Evolutionary conservation across 2,888 invertebrate genomes (phyloP), one percentile per base, ranked within the genome.

Genomic region (Drosophila villosipedis): DNA sequence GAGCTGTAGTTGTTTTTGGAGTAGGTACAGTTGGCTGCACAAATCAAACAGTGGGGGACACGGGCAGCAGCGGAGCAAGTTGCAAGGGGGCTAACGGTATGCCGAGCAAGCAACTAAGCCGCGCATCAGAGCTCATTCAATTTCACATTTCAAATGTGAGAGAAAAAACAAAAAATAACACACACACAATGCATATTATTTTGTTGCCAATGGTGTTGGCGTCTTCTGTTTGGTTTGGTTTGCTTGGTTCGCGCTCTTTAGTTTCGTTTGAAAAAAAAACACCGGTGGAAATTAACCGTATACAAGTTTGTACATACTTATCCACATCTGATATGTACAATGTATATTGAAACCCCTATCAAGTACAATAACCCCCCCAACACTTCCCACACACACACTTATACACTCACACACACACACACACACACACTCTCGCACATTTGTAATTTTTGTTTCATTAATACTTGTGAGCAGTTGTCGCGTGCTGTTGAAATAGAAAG

Each of bases 401-500:
- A 35, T 16, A 14, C 22, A 53, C 22, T n/a, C 30, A 12, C 14
- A 53, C 22, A 31, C 30, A 12, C 14, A 31, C 4, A 14, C 7
- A 30, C 19, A 10, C 19, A 5, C 19, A 52, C n/a, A n/a, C n/a
- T 4, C 3, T 10, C 10, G 22, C 22, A 43, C 9, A 37, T 72
- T 47, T 58, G 25, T n/a, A 12, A 53, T 53, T 63, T 62, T 62
- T 72, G 57, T 58, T 72, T 73, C 47, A 52, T 33, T 33, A 39
- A 58, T 49, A 68, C 68, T 50, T 60, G 59, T 52, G 43, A 55
- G 47, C 39, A 39, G n/a, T 66, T 89, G 87, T 84, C 88, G 88
- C 88, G 83, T 89, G 84, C 80, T 67, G 60, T 73, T 54, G 69
- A 82, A 84, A 90, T 85, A 85, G 89, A 90, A 84, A 90, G 84